Conservation (phyloP, 2,888 invertebrate genomes). For the Synanthedon tipuliformis region DNA sequence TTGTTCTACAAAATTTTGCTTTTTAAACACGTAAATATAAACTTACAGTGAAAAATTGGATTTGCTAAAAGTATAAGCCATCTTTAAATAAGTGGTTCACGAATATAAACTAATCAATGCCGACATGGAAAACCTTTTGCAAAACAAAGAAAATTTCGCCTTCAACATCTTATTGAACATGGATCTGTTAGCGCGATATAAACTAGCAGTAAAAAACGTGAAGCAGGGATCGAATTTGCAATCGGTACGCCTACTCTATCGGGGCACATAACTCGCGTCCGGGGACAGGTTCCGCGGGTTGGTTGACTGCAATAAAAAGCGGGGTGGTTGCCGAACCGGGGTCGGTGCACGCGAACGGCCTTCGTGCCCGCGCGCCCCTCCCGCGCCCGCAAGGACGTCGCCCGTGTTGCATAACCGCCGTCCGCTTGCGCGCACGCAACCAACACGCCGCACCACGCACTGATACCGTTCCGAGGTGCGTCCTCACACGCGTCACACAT, state of each 20-base stretch:
- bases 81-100: too few relatives aligned
- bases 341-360: slow-evolving; percentile 57
- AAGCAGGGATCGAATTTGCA: slow-evolving; percentile 6
- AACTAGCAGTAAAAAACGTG: too few relatives aligned
- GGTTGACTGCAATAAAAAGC: slow-evolving; percentile 26
- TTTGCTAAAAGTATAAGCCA: too few relatives aligned
- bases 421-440: slow-evolving; percentile 29
- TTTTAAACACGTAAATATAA: too few relatives aligned
- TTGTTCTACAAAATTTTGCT: too few relatives aligned
- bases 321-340: slow-evolving; percentile 30
- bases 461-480: slow-evolving; percentile 4
- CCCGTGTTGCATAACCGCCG: slow-evolving; percentile 53
- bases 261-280: slow-evolving; percentile 29
- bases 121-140: too few relatives aligned
- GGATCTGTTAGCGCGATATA: too few relatives aligned
- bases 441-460: slow-evolving; percentile 5
- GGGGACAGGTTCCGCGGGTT: slow-evolving; percentile 34
- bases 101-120: too few relatives aligned
- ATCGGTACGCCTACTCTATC: slow-evolving; percentile 37
- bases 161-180: too few relatives aligned
- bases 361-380: slow-evolving; percentile 39
- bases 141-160: too few relatives aligned
- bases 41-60: too few relatives aligned
- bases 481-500: not conserved
- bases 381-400: slow-evolving; percentile 52